Percentiles rank a stretch among this genome's conserved stretches.
These are phyloP conservation scores for Stenchaetothrips biformis DNA, from an alignment of 2,888 invertebrate genomes.

Conservation along the genomic window DNA sequence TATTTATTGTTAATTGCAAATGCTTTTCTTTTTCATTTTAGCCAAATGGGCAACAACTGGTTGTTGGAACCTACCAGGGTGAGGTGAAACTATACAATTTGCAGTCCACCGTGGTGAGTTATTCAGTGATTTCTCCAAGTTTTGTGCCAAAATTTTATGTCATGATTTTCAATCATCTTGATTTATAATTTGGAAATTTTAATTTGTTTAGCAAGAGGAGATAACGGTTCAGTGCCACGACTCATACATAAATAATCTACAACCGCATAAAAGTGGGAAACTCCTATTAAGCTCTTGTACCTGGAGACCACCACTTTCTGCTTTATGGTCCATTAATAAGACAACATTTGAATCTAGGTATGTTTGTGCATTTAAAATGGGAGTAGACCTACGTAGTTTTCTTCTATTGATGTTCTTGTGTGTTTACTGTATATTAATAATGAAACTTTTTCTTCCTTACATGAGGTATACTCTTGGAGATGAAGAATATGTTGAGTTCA, in stretches of 20 bases:
- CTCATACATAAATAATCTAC: conserved; percentile 77
- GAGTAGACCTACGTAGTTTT: conserved; percentile 16
- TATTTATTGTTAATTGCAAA: conserved; percentile 32
- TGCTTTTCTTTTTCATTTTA: conserved; percentile 40
- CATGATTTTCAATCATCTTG: not conserved
- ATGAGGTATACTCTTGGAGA: conserved; percentile 66
- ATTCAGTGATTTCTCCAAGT: not conserved
- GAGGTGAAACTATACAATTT: conserved; percentile 85
- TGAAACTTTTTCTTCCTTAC: conserved; percentile 37
- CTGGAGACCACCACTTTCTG: conserved; percentile 78
- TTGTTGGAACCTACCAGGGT: conserved; percentile 86
- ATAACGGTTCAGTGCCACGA: conserved; percentile 76
- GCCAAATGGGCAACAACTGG: conserved; percentile 59
- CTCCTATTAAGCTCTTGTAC: conserved; percentile 80
- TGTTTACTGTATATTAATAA: not conserved
- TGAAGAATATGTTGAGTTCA: conserved; percentile 89
- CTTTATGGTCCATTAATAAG: conserved; percentile 69
- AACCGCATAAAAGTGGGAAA: conserved; percentile 67
- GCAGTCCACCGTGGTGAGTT: conserved; percentile 60
- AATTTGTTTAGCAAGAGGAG: conserved; percentile 56
- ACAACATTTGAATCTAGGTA: conserved; percentile 56
- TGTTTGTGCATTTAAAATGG: conserved; percentile 42
- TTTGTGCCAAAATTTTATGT: conserved; percentile 12
- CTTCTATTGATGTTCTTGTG: not conserved
- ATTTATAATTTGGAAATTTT: conserved; percentile 26